Percentiles rank a stretch among this genome's conserved stretches.
Evolutionary conservation across 1,140 invertebrate genomes (phyloP).

Genomic region (Bursaphelenchus mucronatus): DNA sequence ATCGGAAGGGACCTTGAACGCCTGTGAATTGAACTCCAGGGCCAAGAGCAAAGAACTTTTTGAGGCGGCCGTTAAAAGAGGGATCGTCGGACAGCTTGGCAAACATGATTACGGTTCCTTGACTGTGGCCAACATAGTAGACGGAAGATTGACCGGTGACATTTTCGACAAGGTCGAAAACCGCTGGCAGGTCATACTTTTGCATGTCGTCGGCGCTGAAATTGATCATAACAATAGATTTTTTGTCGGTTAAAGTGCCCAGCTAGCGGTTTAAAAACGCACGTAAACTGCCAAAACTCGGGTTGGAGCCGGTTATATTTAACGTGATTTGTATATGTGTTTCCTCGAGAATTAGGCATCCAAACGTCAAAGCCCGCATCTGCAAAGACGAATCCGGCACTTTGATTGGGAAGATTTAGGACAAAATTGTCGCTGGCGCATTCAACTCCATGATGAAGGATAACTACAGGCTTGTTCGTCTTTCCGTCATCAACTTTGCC

Average conservation of each 20-base stretch:
- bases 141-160: slow-evolving; percentile 66
- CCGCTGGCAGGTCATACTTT: slow-evolving; percentile 68
- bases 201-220: slow-evolving; percentile 69
- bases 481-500: slow-evolving; percentile 33
- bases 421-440: slow-evolving; percentile 75
- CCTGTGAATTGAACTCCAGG: slow-evolving; percentile 32
- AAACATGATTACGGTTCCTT: slow-evolving; percentile 64
- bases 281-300: neutral
- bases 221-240: slow-evolving; percentile 12
- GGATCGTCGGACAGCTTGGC: slow-evolving; percentile 51
- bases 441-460: slow-evolving; percentile 73
- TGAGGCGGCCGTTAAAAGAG: slow-evolving; percentile 34
- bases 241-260: neutral
- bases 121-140: slow-evolving; percentile 67
- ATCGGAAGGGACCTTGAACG: slow-evolving; percentile 18
- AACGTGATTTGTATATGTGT: slow-evolving; percentile 67
- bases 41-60: slow-evolving; percentile 45
- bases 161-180: slow-evolving; percentile 68
- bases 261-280: neutral
- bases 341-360: slow-evolving; percentile 70
- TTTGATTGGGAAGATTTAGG: slow-evolving; percentile 68
- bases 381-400: slow-evolving; percentile 67
- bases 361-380: slow-evolving; percentile 74
- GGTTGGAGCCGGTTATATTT: slow-evolving; percentile 36
- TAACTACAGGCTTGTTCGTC: slow-evolving; percentile 45